Conservation (phyloP, 1,140 invertebrate species). For the Planococcus citri region DNA sequence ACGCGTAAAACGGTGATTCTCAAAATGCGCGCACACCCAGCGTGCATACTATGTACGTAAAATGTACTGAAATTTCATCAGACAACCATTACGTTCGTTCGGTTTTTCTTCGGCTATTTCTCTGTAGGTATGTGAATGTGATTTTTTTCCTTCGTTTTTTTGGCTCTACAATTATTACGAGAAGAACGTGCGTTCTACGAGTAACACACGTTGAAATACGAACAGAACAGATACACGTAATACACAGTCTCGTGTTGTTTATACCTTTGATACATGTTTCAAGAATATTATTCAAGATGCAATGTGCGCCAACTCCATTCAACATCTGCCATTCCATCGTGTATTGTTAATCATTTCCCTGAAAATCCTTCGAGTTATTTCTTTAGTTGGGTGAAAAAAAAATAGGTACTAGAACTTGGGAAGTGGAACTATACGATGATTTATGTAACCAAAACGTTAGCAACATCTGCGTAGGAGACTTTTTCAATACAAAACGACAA, state of each 20-base stretch:
- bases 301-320: not conserved
- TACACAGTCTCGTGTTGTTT: not conserved
- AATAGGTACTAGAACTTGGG: no score
- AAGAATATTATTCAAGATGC: not conserved
- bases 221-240: no score
- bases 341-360: not conserved
- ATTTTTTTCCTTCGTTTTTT: no score
- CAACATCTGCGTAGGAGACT: not conserved
- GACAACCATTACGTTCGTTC: no score
- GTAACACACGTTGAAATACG: no score
- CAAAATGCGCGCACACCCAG: no score
- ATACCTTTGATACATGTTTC: not conserved
- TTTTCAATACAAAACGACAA: not conserved
- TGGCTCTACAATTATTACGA: no score
- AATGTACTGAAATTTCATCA: not conserved
- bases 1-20: conserved; percentile 6
- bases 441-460: not conserved
- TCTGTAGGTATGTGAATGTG: no score
- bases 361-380: not conserved
- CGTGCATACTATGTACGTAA: not conserved
- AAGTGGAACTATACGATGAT: no score
- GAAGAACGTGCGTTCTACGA: no score
- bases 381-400: not conserved
- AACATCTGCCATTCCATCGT: not conserved
- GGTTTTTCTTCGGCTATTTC: no score